Evolutionary conservation across 2,113 vertebrate species (phyloP).

Genomic region (Seriola dumerili): DNA sequence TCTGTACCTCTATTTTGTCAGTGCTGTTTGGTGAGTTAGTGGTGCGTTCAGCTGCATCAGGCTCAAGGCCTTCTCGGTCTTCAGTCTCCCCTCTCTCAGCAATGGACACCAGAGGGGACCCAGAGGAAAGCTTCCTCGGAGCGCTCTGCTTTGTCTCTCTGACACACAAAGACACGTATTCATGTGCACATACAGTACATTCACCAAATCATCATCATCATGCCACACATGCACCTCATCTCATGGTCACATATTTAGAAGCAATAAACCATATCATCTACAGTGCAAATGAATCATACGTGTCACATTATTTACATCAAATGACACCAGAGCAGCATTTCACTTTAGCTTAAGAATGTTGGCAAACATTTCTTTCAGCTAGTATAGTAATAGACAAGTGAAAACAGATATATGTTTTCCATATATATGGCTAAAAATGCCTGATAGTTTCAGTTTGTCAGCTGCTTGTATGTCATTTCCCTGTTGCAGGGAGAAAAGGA

Average conservation of each 20-base stretch:
- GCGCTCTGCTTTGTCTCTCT: constrained; percentile 74
- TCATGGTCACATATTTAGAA: constrained; percentile 7
- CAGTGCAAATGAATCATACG: constrained; percentile 18
- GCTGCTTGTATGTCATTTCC: neutral
- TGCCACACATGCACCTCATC: constrained; percentile 7
- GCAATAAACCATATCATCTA: neutral
- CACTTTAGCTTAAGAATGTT: neutral
- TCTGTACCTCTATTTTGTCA: constrained; percentile 82
- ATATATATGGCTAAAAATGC: neutral
- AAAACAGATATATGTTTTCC: neutral
- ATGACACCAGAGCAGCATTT: neutral
- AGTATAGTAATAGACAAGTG: neutral
- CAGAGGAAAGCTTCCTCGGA: constrained; percentile 65
- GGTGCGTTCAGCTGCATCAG: constrained; percentile 46
- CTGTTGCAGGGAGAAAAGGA: neutral
- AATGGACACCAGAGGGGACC: constrained; percentile 77
- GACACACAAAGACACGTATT: constrained; percentile 52
- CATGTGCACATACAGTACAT: constrained; percentile 20
- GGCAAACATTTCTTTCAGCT: neutral
- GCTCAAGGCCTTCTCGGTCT: constrained; percentile 41
- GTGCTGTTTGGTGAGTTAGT: constrained; percentile 25
- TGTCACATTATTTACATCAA: constrained; percentile 20
- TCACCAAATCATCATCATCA: constrained; percentile 16
- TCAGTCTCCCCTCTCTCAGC: constrained; percentile 85
- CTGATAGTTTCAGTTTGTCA: neutral